Base-by-base conservation (phyloP, 1,140 invertebrate genomes). In the Polypedilum vanderplanki region DNA sequence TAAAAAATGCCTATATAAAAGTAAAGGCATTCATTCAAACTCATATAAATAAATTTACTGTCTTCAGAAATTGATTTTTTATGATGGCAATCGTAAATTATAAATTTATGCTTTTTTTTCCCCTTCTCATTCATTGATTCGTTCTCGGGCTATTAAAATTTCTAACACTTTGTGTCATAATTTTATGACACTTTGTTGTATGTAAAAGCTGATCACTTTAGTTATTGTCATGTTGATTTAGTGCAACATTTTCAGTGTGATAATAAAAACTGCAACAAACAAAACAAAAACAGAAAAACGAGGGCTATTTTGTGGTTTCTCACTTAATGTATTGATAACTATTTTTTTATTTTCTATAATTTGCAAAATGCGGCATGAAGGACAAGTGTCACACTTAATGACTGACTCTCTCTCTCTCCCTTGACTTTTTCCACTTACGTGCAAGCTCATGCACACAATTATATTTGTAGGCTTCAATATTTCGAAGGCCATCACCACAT, bases 361-460 rank as follows among this genome's bases (percentile, higher is more conserved):
- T 57, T 57, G 46, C 46, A 57, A 57, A 57, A 57, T 4, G 12
- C 12, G n/a, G 46, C 46, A 57, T 57, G 46, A 57, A 57, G 46
- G 46, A 57, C 46, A 57, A 57, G n/a, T 57, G 46, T 57, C 46
- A 57, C 46, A 57, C 46, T 57, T 57, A 57, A 57, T 57, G 46
- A 57, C 46, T 57, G 10, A 12, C n/a, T 57, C 46, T 57, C 10
- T 57, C 12, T 57, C 46, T 12, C n/a, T 57, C 46, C 46, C 46
- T 57, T 57, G 46, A 57, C 46, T 57, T 12, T 57, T 57, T 57
- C 12, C n/a, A 57, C 46, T 57, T 57, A 57, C 12, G 5, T 33
- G 24, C 24, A 33, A 33, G 24, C 24, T 33, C 24, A 33, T 33
- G 24, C 24, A 33, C 24, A 33, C 24, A 33, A 33, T 33, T 5